Conservation (phyloP, 2,888 invertebrate species). For the Homarus gammarus region DNA sequence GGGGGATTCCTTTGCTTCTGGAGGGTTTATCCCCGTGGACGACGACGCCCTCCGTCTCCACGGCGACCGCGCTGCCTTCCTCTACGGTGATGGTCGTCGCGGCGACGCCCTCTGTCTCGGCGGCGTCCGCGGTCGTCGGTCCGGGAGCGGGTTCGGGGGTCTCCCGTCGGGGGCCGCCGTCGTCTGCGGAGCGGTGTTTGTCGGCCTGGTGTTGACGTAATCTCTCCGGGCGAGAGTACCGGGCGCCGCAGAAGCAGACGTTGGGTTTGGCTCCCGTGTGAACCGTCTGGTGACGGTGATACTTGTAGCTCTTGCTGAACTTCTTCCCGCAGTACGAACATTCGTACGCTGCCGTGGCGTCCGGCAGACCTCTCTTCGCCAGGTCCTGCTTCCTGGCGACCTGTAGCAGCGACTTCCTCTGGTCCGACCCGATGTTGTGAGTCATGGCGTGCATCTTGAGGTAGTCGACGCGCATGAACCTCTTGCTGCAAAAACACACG, state of each 20-base stretch:
- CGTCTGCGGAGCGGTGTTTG: no score
- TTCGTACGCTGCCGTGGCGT: neutral
- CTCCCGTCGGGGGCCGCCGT: no score
- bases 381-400: neutral
- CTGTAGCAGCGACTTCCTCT: slow-evolving; percentile 1
- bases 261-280: slow-evolving; percentile 40
- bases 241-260: slow-evolving; percentile 23
- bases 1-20: neutral
- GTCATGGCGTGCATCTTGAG: slow-evolving; percentile 49
- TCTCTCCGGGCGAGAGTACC: slow-evolving; percentile 30
- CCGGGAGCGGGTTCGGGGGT: neutral
- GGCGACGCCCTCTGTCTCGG: neutral
- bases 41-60: no score
- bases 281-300: slow-evolving; percentile 6
- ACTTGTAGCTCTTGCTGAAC: slow-evolving; percentile 38
- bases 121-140: neutral
- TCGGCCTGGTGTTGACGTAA: slow-evolving; percentile 32
- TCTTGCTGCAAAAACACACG: slow-evolving; percentile 50
- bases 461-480: slow-evolving; percentile 47
- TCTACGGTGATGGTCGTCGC: no score
- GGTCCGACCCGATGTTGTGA: slow-evolving; percentile 14
- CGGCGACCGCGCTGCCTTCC: no score
- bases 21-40: neutral
- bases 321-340: slow-evolving; percentile 19
- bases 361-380: neutral